Conservation (phyloP, 1,140 invertebrate genomes). For the Augochlora pura region DNA sequence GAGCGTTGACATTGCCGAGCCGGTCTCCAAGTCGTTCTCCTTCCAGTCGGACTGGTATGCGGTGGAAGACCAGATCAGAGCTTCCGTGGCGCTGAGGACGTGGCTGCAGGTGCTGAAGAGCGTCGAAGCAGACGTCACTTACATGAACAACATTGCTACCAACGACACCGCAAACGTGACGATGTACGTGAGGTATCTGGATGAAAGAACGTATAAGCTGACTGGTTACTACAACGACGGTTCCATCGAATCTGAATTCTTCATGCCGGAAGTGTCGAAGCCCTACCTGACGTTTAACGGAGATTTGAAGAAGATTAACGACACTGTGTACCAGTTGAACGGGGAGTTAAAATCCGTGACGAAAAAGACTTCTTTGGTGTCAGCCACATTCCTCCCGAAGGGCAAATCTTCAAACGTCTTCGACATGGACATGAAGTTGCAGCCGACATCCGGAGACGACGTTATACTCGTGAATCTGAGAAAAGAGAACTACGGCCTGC, state of each 20-base stretch:
- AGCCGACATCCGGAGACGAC: conserved; percentile 9
- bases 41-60: conserved; percentile 80
- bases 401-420: conserved; percentile 34
- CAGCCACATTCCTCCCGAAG: conserved; percentile 31
- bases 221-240: conserved; percentile 55
- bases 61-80: conserved; percentile 76
- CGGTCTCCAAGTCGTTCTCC: conserved; percentile 65
- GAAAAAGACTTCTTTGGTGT: conserved; percentile 49
- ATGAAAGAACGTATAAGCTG: conserved; percentile 62
- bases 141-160: conserved; percentile 68
- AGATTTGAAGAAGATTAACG: conserved; percentile 48
- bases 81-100: conserved; percentile 78
- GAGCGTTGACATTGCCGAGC: conserved; percentile 55
- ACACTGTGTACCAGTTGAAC: conserved; percentile 53
- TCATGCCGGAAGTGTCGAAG: conserved; percentile 52
- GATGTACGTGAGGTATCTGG: conserved; percentile 58
- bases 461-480: conserved; percentile 54
- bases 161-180: conserved; percentile 63
- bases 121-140: conserved; percentile 77
- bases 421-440: conserved; percentile 49
- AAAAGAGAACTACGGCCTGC: conserved; percentile 58
- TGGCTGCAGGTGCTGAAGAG: conserved; percentile 80
- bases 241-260: conserved; percentile 57
- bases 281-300: conserved; percentile 66
- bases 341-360: conserved; percentile 66